These are phyloP conservation scores for Hypothenemus hampei DNA, from an alignment of 1,140 invertebrate genomes.

Conservation along the genomic window DNA sequence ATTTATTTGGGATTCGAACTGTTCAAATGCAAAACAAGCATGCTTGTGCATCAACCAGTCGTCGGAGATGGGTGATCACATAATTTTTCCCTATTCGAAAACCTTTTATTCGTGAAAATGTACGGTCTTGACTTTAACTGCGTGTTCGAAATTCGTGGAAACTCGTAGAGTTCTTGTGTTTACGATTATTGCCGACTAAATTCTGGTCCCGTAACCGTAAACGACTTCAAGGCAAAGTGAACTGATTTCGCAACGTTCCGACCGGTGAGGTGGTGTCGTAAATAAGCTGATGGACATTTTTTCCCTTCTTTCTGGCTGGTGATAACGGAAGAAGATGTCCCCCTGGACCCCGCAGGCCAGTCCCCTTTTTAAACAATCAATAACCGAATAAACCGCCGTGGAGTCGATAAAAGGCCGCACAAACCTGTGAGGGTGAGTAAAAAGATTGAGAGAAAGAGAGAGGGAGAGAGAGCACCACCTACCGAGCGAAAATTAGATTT, in stretches of 20 bases:
- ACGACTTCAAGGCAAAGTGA: slow-evolving; percentile 16
- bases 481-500: slow-evolving; percentile 38
- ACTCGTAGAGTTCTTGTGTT: slow-evolving; percentile 23
- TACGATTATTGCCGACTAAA: slow-evolving; percentile 25
- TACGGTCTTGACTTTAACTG: slow-evolving; percentile 18
- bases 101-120: no score
- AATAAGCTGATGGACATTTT: slow-evolving; percentile 13
- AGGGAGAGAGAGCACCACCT: slow-evolving; percentile 24
- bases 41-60: no score
- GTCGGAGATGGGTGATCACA: no score
- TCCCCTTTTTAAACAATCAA: neutral
- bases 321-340: neutral
- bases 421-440: neutral
- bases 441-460: neutral
- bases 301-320: neutral
- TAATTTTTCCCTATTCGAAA: no score
- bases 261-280: slow-evolving; percentile 11
- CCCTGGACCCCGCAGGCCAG: neutral
- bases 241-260: slow-evolving; percentile 19
- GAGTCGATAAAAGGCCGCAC: slow-evolving; percentile 8
- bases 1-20: no score
- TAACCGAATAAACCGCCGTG: slow-evolving; percentile 3
- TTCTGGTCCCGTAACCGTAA: slow-evolving; percentile 23
- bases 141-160: slow-evolving; percentile 15
- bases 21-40: no score